phyloP scores from a whole-genome alignment of 2,113 vertebrate genomes.

The Aramus guarauna region DNA sequence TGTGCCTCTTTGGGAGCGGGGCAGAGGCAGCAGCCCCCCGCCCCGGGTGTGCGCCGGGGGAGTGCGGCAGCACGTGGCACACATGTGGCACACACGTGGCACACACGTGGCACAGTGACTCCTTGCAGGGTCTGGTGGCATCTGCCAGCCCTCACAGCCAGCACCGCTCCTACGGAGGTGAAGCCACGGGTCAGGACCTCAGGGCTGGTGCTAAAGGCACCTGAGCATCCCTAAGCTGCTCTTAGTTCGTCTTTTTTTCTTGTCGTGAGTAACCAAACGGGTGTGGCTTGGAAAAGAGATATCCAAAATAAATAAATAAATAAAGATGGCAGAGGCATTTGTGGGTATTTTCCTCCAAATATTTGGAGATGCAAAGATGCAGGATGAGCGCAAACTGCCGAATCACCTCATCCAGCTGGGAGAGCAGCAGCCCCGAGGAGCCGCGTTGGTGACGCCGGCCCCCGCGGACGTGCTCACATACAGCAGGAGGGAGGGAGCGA shows the following conservation, averaged over 20 bases:
- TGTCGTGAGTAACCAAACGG: accelerated
- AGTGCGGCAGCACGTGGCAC: neutral
- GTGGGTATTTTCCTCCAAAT: neutral
- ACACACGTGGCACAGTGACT: neutral
- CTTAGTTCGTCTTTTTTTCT: too few species aligned
- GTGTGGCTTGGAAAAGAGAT: neutral
- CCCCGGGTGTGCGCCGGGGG: accelerated
- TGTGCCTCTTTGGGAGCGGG: neutral
- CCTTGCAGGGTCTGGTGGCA: neutral
- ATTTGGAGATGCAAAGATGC: neutral
- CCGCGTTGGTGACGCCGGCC: accelerated
- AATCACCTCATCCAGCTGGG: neutral
- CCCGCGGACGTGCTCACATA: accelerated
- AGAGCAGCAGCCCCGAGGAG: neutral
- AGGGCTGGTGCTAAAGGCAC: neutral
- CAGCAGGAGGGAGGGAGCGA: neutral
- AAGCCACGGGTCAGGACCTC: neutral
- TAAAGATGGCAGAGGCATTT: neutral
- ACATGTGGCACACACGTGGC: neutral
- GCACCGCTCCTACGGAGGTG: accelerated
- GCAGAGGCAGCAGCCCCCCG: neutral
- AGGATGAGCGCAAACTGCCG: neutral
- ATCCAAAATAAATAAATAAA: neutral
- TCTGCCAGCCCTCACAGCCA: neutral
- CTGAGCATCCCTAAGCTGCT: neutral